Evolutionary conservation across 2,797 vertebrate genomes (phyloP).

Genomic region (Eremophila alpestris): DNA sequence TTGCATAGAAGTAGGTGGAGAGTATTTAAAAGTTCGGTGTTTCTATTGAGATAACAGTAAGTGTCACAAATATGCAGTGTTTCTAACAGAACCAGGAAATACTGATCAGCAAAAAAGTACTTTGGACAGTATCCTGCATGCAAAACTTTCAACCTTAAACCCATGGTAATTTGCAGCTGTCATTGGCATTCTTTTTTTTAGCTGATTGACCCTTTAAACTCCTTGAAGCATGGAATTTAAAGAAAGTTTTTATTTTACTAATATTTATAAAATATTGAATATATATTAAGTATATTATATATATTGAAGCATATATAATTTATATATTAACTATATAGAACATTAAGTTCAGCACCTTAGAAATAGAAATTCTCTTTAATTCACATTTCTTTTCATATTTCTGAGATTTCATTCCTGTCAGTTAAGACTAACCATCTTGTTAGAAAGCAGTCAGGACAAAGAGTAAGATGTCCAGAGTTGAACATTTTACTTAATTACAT

Average conservation of each 20-base stretch:
- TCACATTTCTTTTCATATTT: slow-evolving; percentile 25
- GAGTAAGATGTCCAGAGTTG: background rate
- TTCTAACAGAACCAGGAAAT: background rate
- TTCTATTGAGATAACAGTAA: background rate
- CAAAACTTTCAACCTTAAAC: background rate
- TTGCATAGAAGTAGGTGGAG: background rate
- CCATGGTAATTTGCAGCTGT: background rate
- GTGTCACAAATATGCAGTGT: background rate
- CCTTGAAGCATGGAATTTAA: background rate
- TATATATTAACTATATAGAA: background rate
- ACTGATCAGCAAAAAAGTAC: background rate
- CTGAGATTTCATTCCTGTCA: background rate
- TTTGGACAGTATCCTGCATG: background rate
- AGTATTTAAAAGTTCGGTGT: background rate
- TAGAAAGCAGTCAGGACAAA: background rate
- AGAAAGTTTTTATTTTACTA: background rate
- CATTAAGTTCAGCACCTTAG: background rate
- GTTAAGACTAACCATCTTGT: background rate
- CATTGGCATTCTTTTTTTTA: background rate
- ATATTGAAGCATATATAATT: background rate
- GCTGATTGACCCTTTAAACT: background rate
- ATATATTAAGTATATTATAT: too few species aligned
- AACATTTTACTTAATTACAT: slow-evolving; percentile 44
- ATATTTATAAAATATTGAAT: slow-evolving; percentile 1
- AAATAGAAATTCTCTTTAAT: slow-evolving; percentile 39